These are phyloP conservation scores for Sipha maydis DNA, from an alignment of 2,888 invertebrate species.

Conservation along the genomic window DNA sequence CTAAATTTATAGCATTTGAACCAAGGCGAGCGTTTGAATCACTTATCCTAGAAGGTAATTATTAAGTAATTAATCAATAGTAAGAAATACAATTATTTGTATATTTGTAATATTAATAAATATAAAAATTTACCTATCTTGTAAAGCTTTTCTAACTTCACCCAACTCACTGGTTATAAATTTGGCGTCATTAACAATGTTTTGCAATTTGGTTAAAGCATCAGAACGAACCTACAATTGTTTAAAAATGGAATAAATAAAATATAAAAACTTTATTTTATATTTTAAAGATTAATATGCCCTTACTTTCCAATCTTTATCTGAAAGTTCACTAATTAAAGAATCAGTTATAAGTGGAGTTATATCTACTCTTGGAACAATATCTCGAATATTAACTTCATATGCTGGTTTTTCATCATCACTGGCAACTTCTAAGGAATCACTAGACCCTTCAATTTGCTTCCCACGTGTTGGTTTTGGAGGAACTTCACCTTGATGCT, in stretches of 20 bases:
- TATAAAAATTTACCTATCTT: constrained; percentile 47
- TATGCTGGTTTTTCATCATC: constrained; percentile 69
- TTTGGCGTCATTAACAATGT: constrained; percentile 79
- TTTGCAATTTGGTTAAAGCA: constrained; percentile 78
- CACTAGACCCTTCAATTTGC: constrained; percentile 67
- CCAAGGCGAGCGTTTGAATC: constrained; percentile 95
- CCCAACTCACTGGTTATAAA: constrained; percentile 86
- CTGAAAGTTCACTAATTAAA: constrained; percentile 81
- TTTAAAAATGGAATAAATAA: not conserved
- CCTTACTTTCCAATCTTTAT: constrained; percentile 91
- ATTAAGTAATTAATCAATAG: not conserved
- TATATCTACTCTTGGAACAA: constrained; percentile 82
- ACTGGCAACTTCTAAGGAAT: constrained; percentile 68
- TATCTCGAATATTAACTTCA: constrained; percentile 73
- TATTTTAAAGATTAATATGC: not conserved
- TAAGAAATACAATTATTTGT: not conserved
- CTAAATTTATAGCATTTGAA: constrained; percentile 83
- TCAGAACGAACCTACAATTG: constrained; percentile 74
- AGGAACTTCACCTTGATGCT: constrained; percentile 77
- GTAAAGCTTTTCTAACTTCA: constrained; percentile 82
- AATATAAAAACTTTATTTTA: constrained; percentile 22
- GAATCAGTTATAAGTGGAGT: constrained; percentile 84
- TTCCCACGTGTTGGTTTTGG: constrained; percentile 69
- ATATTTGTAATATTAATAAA: not conserved
- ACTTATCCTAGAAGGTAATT: constrained; percentile 75